Base-by-base conservation (phyloP, 2,113 vertebrate species). In the Dipodomys ordii region DNA sequence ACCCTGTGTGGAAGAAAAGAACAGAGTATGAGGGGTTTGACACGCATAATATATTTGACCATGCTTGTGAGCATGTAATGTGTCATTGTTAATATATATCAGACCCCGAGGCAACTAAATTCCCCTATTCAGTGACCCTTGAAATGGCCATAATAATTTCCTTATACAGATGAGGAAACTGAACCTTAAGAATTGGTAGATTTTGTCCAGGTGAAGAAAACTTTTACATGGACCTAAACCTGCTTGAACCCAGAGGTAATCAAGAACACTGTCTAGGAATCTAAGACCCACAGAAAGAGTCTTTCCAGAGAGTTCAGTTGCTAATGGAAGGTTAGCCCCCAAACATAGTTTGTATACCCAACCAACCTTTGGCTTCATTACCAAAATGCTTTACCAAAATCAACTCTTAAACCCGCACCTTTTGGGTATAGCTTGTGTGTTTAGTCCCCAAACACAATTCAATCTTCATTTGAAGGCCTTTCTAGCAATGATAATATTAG, bases 391-490 rank as follows among this genome's bases (percentile, higher is more conserved):
- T 88, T 67, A 13, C 30, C 35, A 57, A 82, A 84, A 53, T 39
- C 10, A 4, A 7, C 16, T 77, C 46, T 49, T 16, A 23, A 76
- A 23, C 20, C 39, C 73, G 49, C 10, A 27, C 9, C 16, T 15
- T 93, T 94, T 64, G 39, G n/a, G 81, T 23, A 49, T 0, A 62
- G 23, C 7, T 32, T 4, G 4, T 69, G 25, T 86, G 22, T 73
- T 69, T 27, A 69, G 22, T 77, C 15, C 53, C 86, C 19, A 46
- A 19, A n/a, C 1, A 30, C 13, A 92, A 85, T 68, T 53, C 44
- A 1, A 19, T 92, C 94, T 88, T 95, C 93, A 74, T 92, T 90
- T 90, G 23, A 93, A 27, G 28, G 2, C 11, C 68, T 76, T 82
- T 18, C 25, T 7, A 88, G 16, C 20, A 87, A 85, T 94, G 88